phyloP scores from a whole-genome alignment of 2,797 vertebrate genomes.

The Pelodytes ibericus region DNA sequence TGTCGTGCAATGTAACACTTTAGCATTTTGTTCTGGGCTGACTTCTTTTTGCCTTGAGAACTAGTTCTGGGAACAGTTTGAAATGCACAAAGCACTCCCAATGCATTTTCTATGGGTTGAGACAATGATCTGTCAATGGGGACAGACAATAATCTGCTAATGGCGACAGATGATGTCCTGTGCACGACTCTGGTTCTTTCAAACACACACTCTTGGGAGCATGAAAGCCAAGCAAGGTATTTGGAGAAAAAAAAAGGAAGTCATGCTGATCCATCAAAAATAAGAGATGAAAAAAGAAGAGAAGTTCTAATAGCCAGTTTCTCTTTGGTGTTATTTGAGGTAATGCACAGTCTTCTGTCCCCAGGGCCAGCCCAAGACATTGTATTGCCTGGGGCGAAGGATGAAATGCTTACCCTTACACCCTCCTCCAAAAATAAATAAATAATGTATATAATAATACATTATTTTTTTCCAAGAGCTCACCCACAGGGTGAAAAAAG shows the following conservation, averaged over 20 bases:
- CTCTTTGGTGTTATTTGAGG: no score
- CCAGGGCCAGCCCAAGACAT: no score
- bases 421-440: no score
- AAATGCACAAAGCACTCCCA: background rate
- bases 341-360: no score
- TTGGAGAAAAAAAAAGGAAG: background rate
- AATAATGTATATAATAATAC: no score
- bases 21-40: background rate
- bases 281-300: background rate
- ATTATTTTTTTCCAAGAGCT: no score
- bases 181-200: background rate
- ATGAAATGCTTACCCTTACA: no score
- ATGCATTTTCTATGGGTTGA: background rate
- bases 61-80: background rate
- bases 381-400: no score
- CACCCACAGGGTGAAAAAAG: no score
- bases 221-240: no score
- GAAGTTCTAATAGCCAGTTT: no score
- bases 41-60: background rate
- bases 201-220: background rate
- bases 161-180: background rate
- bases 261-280: background rate
- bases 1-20: background rate
- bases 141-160: background rate
- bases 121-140: background rate